Percentiles rank a stretch among this genome's conserved stretches.
Evolutionary conservation across 2,113 vertebrate species (phyloP).

Genomic region (Chloroceryle aenea): DNA sequence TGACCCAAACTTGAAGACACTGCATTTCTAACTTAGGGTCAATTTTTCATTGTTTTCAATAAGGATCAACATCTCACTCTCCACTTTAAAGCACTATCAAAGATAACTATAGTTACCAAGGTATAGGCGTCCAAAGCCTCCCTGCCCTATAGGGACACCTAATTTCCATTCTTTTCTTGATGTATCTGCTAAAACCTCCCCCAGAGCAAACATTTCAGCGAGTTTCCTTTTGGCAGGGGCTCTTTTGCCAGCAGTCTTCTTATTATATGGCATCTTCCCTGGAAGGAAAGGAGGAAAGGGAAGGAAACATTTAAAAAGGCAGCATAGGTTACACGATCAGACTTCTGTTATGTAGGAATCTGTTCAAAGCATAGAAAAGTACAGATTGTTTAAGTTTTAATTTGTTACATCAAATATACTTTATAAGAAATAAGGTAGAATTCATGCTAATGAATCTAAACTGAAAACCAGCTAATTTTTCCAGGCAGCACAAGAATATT

Average conservation of each 20-base stretch:
- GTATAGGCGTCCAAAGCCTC: constrained; percentile 94
- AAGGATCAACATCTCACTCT: not conserved
- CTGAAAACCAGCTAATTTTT: not conserved
- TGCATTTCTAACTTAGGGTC: not conserved
- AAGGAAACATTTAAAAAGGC: not conserved
- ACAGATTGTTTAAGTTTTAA: not conserved
- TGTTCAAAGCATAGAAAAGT: not conserved
- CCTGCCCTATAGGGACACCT: constrained; percentile 87
- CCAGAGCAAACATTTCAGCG: constrained; percentile 87
- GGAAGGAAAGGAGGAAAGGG: not conserved
- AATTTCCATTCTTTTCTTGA: constrained; percentile 92
- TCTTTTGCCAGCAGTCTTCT: constrained; percentile 80
- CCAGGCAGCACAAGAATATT: not conserved
- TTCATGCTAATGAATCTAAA: not conserved
- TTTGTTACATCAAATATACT: not conserved
- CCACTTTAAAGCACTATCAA: not conserved
- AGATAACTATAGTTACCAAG: constrained; percentile 79
- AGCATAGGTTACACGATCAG: not conserved
- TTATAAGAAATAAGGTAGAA: not conserved
- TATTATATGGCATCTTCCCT: constrained; percentile 86
- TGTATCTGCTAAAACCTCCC: constrained; percentile 88
- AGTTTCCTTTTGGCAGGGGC: constrained; percentile 87
- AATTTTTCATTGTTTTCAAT: not conserved
- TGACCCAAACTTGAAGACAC: not conserved
- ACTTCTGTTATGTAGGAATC: not conserved